A percentile compares a stretch with the other conserved stretches of the same genome.
Conservation (phyloP, 2,797 vertebrate genomes). For the Rachycentron canadum region DNA sequence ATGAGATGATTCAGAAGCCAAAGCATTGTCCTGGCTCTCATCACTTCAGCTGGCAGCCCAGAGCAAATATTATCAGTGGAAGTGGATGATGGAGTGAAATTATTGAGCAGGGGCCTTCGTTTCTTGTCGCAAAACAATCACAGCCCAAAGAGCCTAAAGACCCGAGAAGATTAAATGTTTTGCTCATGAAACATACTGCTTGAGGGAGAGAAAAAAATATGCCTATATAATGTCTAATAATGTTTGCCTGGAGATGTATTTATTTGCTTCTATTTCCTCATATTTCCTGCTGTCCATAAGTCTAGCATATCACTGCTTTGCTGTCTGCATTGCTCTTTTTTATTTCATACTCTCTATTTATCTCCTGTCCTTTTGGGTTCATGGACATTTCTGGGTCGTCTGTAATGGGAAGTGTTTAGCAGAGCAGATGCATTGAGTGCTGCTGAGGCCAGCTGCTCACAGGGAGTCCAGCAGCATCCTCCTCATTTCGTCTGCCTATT, state of each 20-base stretch:
- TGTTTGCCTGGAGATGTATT: slow-evolving; percentile 17
- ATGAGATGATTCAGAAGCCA: slow-evolving; percentile 81
- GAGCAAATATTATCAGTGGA: slow-evolving; percentile 76
- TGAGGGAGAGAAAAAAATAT: slow-evolving; percentile 3
- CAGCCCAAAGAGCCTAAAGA: slow-evolving; percentile 51
- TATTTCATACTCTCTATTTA: slow-evolving; percentile 25
- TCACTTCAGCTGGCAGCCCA: slow-evolving; percentile 65
- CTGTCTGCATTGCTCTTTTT: neutral
- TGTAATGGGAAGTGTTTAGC: slow-evolving; percentile 76
- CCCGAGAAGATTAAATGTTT: slow-evolving; percentile 60
- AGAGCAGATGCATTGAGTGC: slow-evolving; percentile 58
- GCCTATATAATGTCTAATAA: slow-evolving; percentile 9
- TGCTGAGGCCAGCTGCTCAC: slow-evolving; percentile 63
- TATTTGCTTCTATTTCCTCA: slow-evolving; percentile 25
- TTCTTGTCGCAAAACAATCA: slow-evolving; percentile 65
- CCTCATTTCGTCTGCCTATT: neutral
- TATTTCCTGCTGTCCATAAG: slow-evolving; percentile 36
- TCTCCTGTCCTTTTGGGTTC: slow-evolving; percentile 39
- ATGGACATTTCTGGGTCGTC: slow-evolving; percentile 65
- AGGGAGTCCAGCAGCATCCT: slow-evolving; percentile 29
- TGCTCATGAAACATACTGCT: slow-evolving; percentile 48
- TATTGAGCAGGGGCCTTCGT: slow-evolving; percentile 39
- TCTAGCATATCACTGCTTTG: slow-evolving; percentile 1
- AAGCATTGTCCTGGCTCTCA: slow-evolving; percentile 75
- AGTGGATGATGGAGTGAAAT: slow-evolving; percentile 70